Conservation (phyloP, 2,888 invertebrate species). For the Lamellibrachia columna region DNA sequence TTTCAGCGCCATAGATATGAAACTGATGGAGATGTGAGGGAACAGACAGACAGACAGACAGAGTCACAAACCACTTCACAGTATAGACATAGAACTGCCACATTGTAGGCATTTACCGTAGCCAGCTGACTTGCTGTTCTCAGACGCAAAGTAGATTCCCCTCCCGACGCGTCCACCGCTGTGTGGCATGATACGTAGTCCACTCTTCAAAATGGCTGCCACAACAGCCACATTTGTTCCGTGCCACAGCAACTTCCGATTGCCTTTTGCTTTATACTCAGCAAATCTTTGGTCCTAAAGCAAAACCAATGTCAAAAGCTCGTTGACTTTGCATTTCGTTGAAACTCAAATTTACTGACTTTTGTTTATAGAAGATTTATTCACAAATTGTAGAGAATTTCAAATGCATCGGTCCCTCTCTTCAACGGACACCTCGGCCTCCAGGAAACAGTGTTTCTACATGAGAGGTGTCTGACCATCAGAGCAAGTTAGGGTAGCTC, state of each 20-base stretch:
- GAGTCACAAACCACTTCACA: neutral
- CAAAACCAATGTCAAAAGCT: neutral
- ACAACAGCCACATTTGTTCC: conserved; percentile 68
- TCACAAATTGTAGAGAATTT: neutral
- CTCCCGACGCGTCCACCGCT: conserved; percentile 67
- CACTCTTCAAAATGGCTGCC: conserved; percentile 67
- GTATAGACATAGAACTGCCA: conserved; percentile 16
- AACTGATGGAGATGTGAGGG: no score
- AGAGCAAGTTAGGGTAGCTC: no score
- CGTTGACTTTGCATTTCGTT: neutral
- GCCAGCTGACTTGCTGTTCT: conserved; percentile 65
- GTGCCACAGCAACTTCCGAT: conserved; percentile 67
- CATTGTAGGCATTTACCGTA: conserved; percentile 60
- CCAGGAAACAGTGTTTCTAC: no score
- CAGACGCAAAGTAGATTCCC: conserved; percentile 68
- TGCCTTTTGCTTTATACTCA: conserved; percentile 55
- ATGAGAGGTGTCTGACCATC: no score
- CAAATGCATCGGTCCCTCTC: neutral
- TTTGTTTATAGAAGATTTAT: neutral
- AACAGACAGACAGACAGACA: no score
- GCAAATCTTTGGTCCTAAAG: conserved; percentile 47
- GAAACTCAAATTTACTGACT: neutral
- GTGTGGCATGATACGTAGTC: conserved; percentile 68
- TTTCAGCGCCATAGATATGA: no score
- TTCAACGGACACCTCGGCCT: no score